Conservation (phyloP, 2,888 invertebrate genomes). For the Carcina quercana region DNA sequence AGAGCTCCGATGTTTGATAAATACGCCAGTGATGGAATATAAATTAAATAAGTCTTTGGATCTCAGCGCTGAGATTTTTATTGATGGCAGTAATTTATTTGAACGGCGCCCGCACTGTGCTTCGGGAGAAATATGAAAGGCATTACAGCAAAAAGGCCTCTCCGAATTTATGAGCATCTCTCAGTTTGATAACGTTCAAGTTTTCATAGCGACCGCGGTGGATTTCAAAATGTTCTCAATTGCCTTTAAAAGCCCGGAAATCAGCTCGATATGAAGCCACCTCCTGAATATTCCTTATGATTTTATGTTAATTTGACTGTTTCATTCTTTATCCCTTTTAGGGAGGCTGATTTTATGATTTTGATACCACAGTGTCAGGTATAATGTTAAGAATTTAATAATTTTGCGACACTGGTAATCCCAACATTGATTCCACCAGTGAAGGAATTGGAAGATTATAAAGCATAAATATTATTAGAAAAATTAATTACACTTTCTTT, state of each 20-base stretch:
- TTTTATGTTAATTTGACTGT: slow-evolving; percentile 1
- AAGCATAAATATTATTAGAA: too few relatives aligned
- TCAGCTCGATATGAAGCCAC: slow-evolving; percentile 24
- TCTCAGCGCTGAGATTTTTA: slow-evolving; percentile 67
- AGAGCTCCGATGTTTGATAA: slow-evolving; percentile 60
- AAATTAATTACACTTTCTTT: too few relatives aligned
- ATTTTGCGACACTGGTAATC: too few relatives aligned
- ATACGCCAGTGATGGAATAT: slow-evolving; percentile 67
- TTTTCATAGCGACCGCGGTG: slow-evolving; percentile 34
- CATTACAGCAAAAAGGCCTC: slow-evolving; percentile 71
- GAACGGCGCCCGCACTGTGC: slow-evolving; percentile 69
- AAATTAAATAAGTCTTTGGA: slow-evolving; percentile 71
- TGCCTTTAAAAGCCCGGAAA: slow-evolving; percentile 42
- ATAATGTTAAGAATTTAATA: too few relatives aligned
- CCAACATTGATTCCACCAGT: too few relatives aligned
- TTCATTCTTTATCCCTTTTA: neutral
- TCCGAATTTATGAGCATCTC: slow-evolving; percentile 69
- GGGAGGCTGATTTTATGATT: too few relatives aligned
- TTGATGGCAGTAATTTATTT: slow-evolving; percentile 72
- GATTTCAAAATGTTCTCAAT: slow-evolving; percentile 41
- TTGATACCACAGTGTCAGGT: too few relatives aligned
- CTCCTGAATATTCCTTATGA: too few relatives aligned
- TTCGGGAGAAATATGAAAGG: slow-evolving; percentile 70
- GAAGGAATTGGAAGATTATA: too few relatives aligned
- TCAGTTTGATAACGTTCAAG: slow-evolving; percentile 58